A percentile compares a stretch with the other conserved stretches of the same genome.
Evolutionary conservation across 2,797 vertebrate species (phyloP).

Genomic region (Xenopus petersii): DNA sequence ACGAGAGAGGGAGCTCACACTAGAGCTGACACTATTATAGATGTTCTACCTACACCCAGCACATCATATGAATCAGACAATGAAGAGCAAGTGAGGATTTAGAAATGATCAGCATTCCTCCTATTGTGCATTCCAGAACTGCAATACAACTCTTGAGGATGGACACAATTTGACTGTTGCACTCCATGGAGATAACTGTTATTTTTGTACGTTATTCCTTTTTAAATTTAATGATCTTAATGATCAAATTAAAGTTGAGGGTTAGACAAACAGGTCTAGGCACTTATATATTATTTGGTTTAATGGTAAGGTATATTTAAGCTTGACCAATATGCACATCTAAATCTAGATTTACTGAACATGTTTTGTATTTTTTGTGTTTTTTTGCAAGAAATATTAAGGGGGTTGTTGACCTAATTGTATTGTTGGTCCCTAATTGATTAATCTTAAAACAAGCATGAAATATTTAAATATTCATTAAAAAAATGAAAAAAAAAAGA

Average conservation of each 20-base stretch:
- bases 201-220: neutral
- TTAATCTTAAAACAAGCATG: no score
- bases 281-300: neutral
- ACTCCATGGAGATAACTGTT: neutral
- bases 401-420: no score
- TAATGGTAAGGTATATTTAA: no score
- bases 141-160: neutral
- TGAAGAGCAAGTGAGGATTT: constrained; percentile 71
- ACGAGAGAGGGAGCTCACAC: constrained; percentile 82
- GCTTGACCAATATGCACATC: no score
- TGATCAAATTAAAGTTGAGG: no score
- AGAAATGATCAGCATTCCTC: constrained; percentile 40
- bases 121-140: constrained; percentile 52
- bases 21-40: constrained; percentile 68
- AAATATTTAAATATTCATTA: no score
- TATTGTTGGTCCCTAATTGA: no score
- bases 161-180: neutral
- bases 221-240: neutral
- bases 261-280: neutral
- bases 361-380: no score
- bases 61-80: constrained; percentile 72
- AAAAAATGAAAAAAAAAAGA: no score
- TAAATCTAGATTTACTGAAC: no score
- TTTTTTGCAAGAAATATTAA: no score
- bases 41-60: constrained; percentile 71